Evolutionary conservation across 2,113 vertebrate genomes (phyloP), one percentile per base, ranked within the genome.

Genomic region (Mungos mungo): DNA sequence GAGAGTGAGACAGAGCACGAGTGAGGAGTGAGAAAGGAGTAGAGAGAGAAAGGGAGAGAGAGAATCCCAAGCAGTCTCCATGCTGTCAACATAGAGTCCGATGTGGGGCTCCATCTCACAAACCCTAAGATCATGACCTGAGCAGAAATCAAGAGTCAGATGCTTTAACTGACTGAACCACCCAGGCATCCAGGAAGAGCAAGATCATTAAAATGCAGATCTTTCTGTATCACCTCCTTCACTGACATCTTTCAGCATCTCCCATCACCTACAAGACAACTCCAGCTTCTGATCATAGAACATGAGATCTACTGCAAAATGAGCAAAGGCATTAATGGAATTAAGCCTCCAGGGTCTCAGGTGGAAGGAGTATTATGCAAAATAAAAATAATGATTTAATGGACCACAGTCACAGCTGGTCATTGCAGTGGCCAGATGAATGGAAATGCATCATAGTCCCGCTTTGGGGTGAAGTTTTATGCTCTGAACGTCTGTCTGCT

Each of bases 371-470:
- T 65, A 90, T 93, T 97, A 97, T 95, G 76, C 76, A 98, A 98
- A 98, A 97, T 11, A 52, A 25, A 98, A 93, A 18, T 96, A 97
- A 98, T 98, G 97, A 97, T 98, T 98, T 97, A 96, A 96, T 97
- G 97, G 91, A 98, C 92, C 90, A 92, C 88, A 96, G 95, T 95
- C 95, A 95, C 85, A 95, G 93, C 96, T 98, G 87, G 69, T 95
- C 95, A 98, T 25, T 95, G 63, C 81, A 95, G 50, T 74, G 94
- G 97, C 96, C 98, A 98, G 96, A 98, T 98, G 97, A 96, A 97
- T 74, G 65, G 71, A 85, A 97, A 95, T 47, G 23, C 0, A 50
- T 92, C 68, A 31, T 33, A 96, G 72, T 54, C 29, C 93, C 96
- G 97, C 95, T 98, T 92, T 77, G 54, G 86, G 95, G 95, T 96